Evolutionary conservation across 2,888 invertebrate genomes (phyloP), one percentile per base, ranked within the genome.

Genomic region (Caenorhabditis zanzibari): DNA sequence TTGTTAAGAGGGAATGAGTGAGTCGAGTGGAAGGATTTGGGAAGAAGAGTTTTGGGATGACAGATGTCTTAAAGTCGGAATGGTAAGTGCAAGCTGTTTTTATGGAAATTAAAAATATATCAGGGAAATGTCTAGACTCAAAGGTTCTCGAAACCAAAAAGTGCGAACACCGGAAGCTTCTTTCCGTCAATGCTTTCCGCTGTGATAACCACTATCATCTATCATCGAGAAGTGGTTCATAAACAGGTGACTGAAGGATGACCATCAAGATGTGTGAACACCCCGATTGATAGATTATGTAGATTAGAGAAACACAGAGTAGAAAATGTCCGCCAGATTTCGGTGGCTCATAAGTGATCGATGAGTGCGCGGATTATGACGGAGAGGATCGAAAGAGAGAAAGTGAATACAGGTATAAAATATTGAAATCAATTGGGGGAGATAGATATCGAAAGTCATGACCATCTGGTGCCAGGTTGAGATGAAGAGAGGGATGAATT

Each of bases 271-370:
- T 49, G 76, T 76, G 76, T 76, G 76, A 76, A 76, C 61, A 76
- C 54, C 61, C 14, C 47, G 2, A 14, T 0, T 14, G 41, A 76
- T 24, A 61, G 59, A 76, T 24, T 49, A 41, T 26, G 59, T 2
- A 19, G 28, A 19, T 49, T 6, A 26, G 47, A 24, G 76, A 76
- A 49, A 61, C 68, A 52, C 76, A 68, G 68, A 68, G 35, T n/a
- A 38, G 7, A 54, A 26, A 59, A 59, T 41, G 59, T 68, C 76
- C 76, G 75, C 47, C 49, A 68, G 75, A 68, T 61, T 76, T 68
- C 76, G 76, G 76, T 76, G 76, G 76, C 76, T 76, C 76, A 76
- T 76, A 76, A 76, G 76, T 76, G 76, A 68, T 76, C 68, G 76
- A 76, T 76, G 76, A 76, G 75, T 68, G 75, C 74, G 74, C 74